A percentile compares a stretch with the other conserved stretches of the same genome.
These are phyloP conservation scores for Berghia stephanieae DNA, from an alignment of 1,140 invertebrate species.

Conservation along the genomic window DNA sequence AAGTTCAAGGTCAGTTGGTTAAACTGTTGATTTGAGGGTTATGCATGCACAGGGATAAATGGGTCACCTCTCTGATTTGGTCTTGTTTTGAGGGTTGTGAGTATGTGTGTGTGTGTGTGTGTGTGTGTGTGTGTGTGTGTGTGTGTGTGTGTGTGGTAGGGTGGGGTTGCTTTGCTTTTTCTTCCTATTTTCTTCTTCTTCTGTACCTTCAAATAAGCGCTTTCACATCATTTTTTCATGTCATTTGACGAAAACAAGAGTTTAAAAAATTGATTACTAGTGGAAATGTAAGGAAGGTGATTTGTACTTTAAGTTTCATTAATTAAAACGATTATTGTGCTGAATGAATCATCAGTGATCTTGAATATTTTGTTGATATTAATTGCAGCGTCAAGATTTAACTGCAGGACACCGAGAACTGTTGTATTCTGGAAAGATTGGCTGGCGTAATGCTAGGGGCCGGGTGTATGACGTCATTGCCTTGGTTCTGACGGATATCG, in stretches of 20 bases:
- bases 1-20: constrained; percentile 80
- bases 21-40: background rate
- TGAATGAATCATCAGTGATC: no score
- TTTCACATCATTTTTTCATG: background rate
- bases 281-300: background rate
- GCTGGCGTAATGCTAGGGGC: constrained; percentile 65
- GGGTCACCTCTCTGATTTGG: background rate
- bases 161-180: background rate
- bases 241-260: background rate
- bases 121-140: background rate
- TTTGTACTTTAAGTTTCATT: no score
- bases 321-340: no score
- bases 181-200: background rate
- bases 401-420: constrained; percentile 82
- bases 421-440: constrained; percentile 63
- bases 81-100: background rate
- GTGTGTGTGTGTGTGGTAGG: no score
- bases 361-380: constrained; percentile 5
- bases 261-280: background rate
- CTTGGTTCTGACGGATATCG: constrained; percentile 88
- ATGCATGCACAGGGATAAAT: background rate
- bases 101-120: background rate
- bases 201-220: background rate
- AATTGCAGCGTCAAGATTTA: constrained; percentile 83
- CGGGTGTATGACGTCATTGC: constrained; percentile 76